These are phyloP conservation scores for Phrynosoma blainvillii DNA, from an alignment of 2,113 vertebrate species.

Conservation along the genomic window DNA sequence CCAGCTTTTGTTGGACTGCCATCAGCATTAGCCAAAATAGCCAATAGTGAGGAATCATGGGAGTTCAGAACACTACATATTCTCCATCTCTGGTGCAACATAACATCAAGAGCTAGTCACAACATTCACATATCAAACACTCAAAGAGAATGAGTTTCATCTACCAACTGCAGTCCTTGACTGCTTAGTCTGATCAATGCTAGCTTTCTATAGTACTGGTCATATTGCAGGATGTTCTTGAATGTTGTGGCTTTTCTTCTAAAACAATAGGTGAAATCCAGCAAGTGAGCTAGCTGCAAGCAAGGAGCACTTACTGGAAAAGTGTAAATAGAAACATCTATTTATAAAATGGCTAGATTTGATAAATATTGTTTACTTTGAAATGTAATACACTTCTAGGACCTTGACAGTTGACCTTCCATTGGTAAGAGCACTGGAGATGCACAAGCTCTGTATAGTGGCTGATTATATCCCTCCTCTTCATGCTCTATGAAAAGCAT, in stretches of 20 bases:
- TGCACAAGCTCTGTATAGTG: slow-evolving; percentile 51
- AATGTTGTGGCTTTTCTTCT: background rate
- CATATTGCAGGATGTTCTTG: background rate
- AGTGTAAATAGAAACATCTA: slow-evolving; percentile 3
- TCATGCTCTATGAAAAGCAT: slow-evolving; percentile 44
- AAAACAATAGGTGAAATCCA: slow-evolving; percentile 31
- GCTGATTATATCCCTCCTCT: slow-evolving; percentile 44
- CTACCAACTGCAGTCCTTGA: background rate
- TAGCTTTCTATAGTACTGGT: background rate
- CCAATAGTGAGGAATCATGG: background rate
- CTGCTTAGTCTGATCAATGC: background rate
- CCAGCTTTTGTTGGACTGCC: background rate
- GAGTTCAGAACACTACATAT: background rate
- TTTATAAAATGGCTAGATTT: slow-evolving; percentile 42
- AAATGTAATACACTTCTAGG: slow-evolving; percentile 51
- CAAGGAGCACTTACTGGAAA: slow-evolving; percentile 27
- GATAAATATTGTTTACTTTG: slow-evolving; percentile 42
- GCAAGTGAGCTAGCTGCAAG: slow-evolving; percentile 29
- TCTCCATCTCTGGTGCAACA: background rate
- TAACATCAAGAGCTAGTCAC: background rate
- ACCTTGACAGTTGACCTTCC: slow-evolving; percentile 71
- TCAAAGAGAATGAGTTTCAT: background rate
- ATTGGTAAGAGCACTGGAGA: slow-evolving; percentile 58
- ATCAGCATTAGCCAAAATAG: background rate
- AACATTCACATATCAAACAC: slow-evolving; percentile 20